Conservation (phyloP, 2,113 vertebrate genomes). For the Pygoscelis adeliae region DNA sequence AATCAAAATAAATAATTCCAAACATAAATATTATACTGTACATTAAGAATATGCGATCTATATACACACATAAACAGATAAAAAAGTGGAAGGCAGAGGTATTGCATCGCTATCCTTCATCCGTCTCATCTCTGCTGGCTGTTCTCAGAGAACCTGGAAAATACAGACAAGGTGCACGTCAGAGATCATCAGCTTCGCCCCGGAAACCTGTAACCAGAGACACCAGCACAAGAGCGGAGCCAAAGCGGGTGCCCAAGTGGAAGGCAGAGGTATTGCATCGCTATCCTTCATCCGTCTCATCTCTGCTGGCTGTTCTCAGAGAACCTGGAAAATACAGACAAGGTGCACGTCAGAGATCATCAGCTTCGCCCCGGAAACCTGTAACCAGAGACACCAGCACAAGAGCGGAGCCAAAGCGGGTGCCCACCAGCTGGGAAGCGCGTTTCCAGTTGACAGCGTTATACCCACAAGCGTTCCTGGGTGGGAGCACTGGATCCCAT, state of each 20-base stretch:
- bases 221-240: background rate
- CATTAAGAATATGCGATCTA: slow-evolving; percentile 77
- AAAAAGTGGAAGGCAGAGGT: slow-evolving; percentile 80
- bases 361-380: background rate
- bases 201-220: background rate
- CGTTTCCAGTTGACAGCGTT: background rate
- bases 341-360: background rate
- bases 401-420: background rate
- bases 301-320: slow-evolving; percentile 61
- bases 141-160: slow-evolving; percentile 70
- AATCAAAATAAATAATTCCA: slow-evolving; percentile 86
- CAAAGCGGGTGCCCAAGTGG: too few relatives aligned
- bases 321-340: slow-evolving; percentile 61
- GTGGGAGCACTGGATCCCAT: background rate
- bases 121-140: slow-evolving; percentile 59
- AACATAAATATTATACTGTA: slow-evolving; percentile 88
- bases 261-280: slow-evolving; percentile 84
- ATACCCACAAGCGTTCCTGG: background rate
- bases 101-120: slow-evolving; percentile 83
- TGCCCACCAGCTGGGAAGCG: background rate
- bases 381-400: background rate
- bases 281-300: slow-evolving; percentile 78
- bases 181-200: background rate
- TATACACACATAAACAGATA: slow-evolving; percentile 60
- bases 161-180: background rate